These are phyloP conservation scores for Polydrusus tereticollis DNA, from an alignment of 2,888 invertebrate genomes.

Conservation along the genomic window DNA sequence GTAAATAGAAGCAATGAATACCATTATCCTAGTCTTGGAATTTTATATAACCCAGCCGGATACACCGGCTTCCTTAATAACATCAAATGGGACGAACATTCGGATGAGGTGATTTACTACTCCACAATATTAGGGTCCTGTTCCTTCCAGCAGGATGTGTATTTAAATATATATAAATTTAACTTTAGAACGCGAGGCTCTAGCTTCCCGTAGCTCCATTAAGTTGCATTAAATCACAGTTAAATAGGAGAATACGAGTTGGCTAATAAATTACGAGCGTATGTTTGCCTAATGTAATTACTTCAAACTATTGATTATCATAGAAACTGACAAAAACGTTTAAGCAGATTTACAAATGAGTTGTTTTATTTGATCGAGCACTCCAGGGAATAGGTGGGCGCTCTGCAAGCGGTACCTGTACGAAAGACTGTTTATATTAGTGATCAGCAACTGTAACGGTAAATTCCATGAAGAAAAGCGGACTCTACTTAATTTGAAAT, in stretches of 20 bases:
- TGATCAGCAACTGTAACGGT: too few relatives aligned
- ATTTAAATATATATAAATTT: slow-evolving; percentile 50
- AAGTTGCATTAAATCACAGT: slow-evolving; percentile 25
- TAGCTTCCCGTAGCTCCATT: slow-evolving; percentile 37
- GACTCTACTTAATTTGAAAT: too few relatives aligned
- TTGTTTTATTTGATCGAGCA: too few relatives aligned
- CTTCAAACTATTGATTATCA: neutral
- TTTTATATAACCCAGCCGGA: slow-evolving; percentile 25
- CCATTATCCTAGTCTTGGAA: slow-evolving; percentile 1
- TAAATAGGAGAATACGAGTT: slow-evolving; percentile 33
- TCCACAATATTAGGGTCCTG: slow-evolving; percentile 29
- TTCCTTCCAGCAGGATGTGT: slow-evolving; percentile 40
- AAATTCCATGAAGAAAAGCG: too few relatives aligned
- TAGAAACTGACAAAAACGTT: too few relatives aligned
- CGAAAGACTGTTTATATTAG: too few relatives aligned
- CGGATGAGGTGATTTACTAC: slow-evolving; percentile 36
- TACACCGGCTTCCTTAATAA: slow-evolving; percentile 39
- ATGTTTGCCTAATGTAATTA: neutral
- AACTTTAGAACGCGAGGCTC: slow-evolving; percentile 34
- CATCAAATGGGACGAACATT: slow-evolving; percentile 43
- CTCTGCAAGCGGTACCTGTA: too few relatives aligned
- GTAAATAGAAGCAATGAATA: slow-evolving; percentile 13
- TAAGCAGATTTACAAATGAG: too few relatives aligned
- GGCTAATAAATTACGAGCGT: neutral
- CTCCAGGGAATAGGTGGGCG: too few relatives aligned